These are phyloP conservation scores for Aplysina aerophoba DNA, from an alignment of 37 sponge, comb jelly and placozoan genomes.

Conservation along the genomic window DNA sequence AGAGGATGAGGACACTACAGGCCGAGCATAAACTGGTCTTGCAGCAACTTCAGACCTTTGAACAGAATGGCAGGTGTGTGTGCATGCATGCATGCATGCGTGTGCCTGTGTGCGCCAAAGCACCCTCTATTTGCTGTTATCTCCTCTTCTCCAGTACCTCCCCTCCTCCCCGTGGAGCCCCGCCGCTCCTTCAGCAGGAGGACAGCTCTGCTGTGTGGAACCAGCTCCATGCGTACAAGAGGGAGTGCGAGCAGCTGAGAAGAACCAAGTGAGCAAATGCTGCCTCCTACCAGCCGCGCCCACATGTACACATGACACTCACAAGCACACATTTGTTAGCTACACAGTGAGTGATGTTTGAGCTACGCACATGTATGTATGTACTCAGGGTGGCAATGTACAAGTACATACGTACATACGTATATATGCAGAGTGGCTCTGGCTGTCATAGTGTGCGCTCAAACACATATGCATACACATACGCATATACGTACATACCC, in stretches of 20 bases:
- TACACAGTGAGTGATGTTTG: too few species aligned
- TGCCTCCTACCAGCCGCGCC: conserved; percentile 48
- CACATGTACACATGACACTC: too few species aligned
- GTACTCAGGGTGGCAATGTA: not conserved
- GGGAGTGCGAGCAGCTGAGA: conserved; percentile 21
- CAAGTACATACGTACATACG: not conserved
- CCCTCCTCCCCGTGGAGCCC: conserved; percentile 1
- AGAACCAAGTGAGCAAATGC: conserved; percentile 41
- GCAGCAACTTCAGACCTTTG: conserved; percentile 76
- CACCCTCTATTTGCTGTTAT: not conserved
- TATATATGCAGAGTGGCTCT: not conserved
- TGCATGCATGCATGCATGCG: not conserved
- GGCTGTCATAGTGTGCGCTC: not conserved
- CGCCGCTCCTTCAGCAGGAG: conserved; percentile 11
- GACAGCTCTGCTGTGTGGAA: conserved; percentile 34
- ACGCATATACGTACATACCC: not conserved
- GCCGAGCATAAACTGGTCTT: conserved; percentile 54
- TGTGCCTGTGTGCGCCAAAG: too few species aligned
- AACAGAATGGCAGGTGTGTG: conserved; percentile 19
- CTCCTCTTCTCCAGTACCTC: not conserved
- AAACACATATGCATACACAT: not conserved
- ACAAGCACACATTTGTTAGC: too few species aligned
- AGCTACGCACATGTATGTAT: not conserved
- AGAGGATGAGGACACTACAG: conserved; percentile 64
- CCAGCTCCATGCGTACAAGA: conserved; percentile 30